Percentiles rank a stretch among this genome's conserved stretches.
Evolutionary conservation across 2,113 vertebrate species (phyloP).

Genomic region (Natator depressus): DNA sequence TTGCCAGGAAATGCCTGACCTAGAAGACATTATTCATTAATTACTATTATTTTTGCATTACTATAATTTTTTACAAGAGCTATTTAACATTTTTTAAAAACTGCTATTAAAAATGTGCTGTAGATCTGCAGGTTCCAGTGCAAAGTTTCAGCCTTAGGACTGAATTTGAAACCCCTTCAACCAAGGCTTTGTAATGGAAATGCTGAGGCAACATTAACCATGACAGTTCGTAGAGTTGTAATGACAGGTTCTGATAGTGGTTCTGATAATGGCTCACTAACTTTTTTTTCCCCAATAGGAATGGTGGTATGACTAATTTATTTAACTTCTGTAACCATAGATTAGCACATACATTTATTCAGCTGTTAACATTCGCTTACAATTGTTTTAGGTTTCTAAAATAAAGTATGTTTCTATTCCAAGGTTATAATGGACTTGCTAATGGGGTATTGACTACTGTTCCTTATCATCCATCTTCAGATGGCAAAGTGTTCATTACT

Average conservation of each 20-base stretch:
- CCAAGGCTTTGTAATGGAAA: slow-evolving; percentile 23
- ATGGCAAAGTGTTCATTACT: slow-evolving; percentile 60
- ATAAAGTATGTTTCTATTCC: slow-evolving; percentile 55
- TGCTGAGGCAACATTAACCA: background rate
- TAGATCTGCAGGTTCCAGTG: background rate
- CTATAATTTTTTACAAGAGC: background rate
- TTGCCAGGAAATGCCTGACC: background rate
- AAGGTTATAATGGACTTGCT: slow-evolving; percentile 71
- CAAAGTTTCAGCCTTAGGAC: background rate
- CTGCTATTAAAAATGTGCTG: background rate
- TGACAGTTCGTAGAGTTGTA: background rate
- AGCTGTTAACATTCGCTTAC: slow-evolving; percentile 67
- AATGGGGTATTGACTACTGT: slow-evolving; percentile 73
- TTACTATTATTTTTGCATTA: background rate
- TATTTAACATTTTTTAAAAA: background rate
- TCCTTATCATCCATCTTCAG: slow-evolving; percentile 65
- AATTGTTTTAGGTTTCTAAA: slow-evolving; percentile 64
- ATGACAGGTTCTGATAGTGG: slow-evolving; percentile 45
- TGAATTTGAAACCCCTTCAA: background rate
- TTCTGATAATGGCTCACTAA: slow-evolving; percentile 13
- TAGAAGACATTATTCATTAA: background rate
- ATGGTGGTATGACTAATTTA: slow-evolving; percentile 48
- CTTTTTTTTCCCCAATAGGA: slow-evolving; percentile 26
- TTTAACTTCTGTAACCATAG: slow-evolving; percentile 49
- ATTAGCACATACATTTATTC: slow-evolving; percentile 41